phyloP scores from a whole-genome alignment of 2,113 vertebrate genomes.

The Danio rerio region GRCz12tu NC_133184.1:25561501-25562000 shows the following conservation, averaged over 20 bases:
- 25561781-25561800: conserved; percentile 66
- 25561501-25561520: no score
- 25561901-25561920: conserved; percentile 56
- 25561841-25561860: conserved; percentile 59
- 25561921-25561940: conserved; percentile 64
- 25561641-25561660: conserved; percentile 41
- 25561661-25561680: conserved; percentile 42
- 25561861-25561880: conserved; percentile 61
- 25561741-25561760: conserved; percentile 85
- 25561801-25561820: conserved; percentile 64
- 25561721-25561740: conserved; percentile 75
- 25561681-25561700: conserved; percentile 21
- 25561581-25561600: not conserved
- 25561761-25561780: conserved; percentile 78
- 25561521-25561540: no score
- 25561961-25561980: conserved; percentile 47
- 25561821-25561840: conserved; percentile 63
- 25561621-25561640: conserved; percentile 33
- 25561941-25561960: conserved; percentile 8
- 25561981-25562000: conserved; percentile 50
- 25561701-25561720: conserved; percentile 72
- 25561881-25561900: conserved; percentile 53
- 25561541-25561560: not conserved
- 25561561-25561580: conserved; percentile 23
- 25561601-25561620: not conserved